Percentiles rank a stretch among this genome's conserved stretches.
phyloP scores from a whole-genome alignment of 2,113 vertebrate species.

The Rousettus leschenaultii region DNA sequence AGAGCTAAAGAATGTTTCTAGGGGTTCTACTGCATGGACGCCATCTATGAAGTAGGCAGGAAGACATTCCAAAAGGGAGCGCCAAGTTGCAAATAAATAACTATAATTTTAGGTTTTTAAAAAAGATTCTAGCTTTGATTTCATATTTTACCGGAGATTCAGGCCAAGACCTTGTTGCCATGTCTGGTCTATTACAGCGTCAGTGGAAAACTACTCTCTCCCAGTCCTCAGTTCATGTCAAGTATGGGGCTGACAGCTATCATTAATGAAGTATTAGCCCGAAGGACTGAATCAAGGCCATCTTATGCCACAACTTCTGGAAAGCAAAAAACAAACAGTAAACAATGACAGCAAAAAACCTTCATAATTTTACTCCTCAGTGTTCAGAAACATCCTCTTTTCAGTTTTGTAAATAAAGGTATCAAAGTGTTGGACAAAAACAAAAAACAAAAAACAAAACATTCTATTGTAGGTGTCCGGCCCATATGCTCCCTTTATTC shows the following conservation, averaged over 20 bases:
- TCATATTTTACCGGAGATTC: background rate
- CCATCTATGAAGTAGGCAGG: background rate
- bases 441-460: too few relatives aligned
- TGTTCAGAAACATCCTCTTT: background rate
- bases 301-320: background rate
- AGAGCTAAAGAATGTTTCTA: background rate
- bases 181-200: background rate
- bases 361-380: background rate
- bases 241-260: background rate
- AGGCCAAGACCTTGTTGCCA: background rate
- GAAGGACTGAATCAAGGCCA: background rate
- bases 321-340: background rate
- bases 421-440: background rate
- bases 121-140: background rate
- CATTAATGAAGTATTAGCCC: background rate
- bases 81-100: background rate
- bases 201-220: background rate
- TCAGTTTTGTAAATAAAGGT: background rate
- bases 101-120: background rate
- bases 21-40: background rate
- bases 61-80: background rate
- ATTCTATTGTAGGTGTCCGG: background rate
- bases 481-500: background rate
- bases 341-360: background rate
- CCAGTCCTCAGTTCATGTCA: background rate